A percentile compares a stretch with the other conserved stretches of the same genome.
These are phyloP conservation scores for Syrmaticus mikado DNA, from an alignment of 2,113 vertebrate genomes.

Conservation along the genomic window DNA sequence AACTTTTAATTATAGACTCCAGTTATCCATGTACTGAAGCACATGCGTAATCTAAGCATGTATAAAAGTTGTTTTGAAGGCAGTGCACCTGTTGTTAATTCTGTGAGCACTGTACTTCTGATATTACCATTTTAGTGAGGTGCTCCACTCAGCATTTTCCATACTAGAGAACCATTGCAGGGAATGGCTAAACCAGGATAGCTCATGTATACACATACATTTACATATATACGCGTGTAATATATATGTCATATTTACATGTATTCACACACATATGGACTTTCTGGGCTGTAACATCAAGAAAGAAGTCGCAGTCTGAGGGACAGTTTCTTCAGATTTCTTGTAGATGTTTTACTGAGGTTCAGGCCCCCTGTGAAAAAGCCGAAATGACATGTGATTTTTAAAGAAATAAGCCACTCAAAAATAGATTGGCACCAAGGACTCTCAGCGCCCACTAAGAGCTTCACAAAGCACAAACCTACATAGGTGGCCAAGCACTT, in stretches of 20 bases:
- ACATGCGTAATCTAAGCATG: neutral
- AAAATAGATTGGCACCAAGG: neutral
- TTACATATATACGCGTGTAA: too few species aligned
- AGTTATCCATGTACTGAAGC: neutral
- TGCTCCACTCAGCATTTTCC: neutral
- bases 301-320: neutral
- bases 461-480: neutral
- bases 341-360: neutral
- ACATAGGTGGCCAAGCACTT: constrained; percentile 6
- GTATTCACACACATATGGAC: neutral
- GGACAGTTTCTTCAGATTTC: neutral
- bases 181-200: neutral
- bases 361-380: neutral
- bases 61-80: neutral
- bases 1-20: constrained; percentile 15
- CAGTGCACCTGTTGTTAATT: neutral
- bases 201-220: neutral
- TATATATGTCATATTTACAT: neutral
- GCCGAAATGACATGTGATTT: neutral
- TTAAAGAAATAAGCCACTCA: neutral
- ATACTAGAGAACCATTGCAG: neutral
- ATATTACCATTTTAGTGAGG: neutral
- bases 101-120: neutral
- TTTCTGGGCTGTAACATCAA: neutral
- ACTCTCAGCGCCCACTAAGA: neutral